Evolutionary conservation across 1,140 invertebrate genomes (phyloP), one percentile per base, ranked within the genome.

Genomic region (Meteorus sp.): DNA sequence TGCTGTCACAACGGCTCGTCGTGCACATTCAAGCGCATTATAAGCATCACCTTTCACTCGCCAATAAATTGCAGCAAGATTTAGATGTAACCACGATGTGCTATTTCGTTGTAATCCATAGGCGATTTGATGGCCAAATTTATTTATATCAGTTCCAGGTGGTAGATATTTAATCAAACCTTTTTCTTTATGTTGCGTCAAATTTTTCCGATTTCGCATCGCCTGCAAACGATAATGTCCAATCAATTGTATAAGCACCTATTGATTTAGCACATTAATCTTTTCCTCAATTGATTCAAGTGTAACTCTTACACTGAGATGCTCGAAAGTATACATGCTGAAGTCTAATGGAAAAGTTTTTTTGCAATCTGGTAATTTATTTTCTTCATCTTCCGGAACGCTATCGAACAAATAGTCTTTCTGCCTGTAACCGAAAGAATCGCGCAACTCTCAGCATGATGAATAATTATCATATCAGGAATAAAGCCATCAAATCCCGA

Each of bases 51-150:
- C 93, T 69, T 85, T 85, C 1, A 90, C 86, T 48, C 92, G 82
- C 92, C 92, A 95, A 80, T 91, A 94, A 55, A 94, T 85, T 11
- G 91, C 86, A 39, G 90, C 91, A 68, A 94, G 81, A 72, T 93
- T 92, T 68, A 93, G 89, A 69, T 93, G 85, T 15, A 93, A 80
- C 92, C 92, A 95, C 0, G 90, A 93, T 1, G 87, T 86, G 39
- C 81, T 85, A 74, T 94, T 93, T 71, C 84, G 82, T 54, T 78
- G 70, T 7, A 94, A 78, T 13, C 85, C 85, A 56, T 84, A 79
- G 20, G 86, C 83, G 52, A 89, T 81, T 66, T 84, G 85, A 70
- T 86, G 83, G 11, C 85, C 88, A 81, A 89, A 90, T 66, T 83
- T 83, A 63, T 84, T 84, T 44, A 85, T 77, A 65, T 84, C 86